phyloP scores from a whole-genome alignment of 2,113 vertebrate species.

The Aptenodytes forsteri region DNA sequence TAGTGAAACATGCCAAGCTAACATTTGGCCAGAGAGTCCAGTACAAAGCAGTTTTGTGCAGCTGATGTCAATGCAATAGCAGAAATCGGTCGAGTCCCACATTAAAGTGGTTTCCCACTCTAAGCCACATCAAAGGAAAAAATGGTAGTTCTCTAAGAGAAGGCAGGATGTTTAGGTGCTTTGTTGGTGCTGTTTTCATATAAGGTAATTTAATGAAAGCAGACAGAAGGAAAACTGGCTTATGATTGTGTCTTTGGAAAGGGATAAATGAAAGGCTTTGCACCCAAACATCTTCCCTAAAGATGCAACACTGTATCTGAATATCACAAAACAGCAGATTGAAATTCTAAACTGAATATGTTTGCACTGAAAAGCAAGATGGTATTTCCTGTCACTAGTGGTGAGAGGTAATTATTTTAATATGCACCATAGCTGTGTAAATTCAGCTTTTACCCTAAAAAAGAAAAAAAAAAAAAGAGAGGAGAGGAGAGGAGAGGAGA shows the following conservation, averaged over 20 bases:
- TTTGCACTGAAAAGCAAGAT: not conserved
- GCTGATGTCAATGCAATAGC: constrained; percentile 1
- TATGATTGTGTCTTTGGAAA: constrained; percentile 18
- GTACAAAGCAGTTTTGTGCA: not conserved
- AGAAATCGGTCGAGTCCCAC: constrained; percentile 3
- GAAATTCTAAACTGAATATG: not conserved
- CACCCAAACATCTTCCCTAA: not conserved
- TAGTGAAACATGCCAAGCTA: not conserved
- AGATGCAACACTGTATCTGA: not conserved
- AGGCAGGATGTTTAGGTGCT: not conserved
- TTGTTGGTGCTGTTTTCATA: constrained; percentile 20
- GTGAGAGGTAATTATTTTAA: not conserved
- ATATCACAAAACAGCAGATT: not conserved
- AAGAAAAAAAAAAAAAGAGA: not conserved
- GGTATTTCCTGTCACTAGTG: not conserved
- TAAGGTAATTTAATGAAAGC: constrained; percentile 32
- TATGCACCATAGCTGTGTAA: not conserved
- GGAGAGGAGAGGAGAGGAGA: no score
- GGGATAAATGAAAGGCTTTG: not conserved
- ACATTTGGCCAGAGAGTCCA: not conserved
- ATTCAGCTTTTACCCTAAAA: not conserved
- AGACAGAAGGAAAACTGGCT: constrained; percentile 42
- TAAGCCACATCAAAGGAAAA: constrained; percentile 38
- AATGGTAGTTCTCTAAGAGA: constrained; percentile 27
- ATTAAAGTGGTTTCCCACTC: constrained; percentile 34